Percentiles rank a stretch among this genome's conserved stretches.
phyloP scores from a whole-genome alignment of 2,888 invertebrate genomes.

The Abscondita cerata region DNA sequence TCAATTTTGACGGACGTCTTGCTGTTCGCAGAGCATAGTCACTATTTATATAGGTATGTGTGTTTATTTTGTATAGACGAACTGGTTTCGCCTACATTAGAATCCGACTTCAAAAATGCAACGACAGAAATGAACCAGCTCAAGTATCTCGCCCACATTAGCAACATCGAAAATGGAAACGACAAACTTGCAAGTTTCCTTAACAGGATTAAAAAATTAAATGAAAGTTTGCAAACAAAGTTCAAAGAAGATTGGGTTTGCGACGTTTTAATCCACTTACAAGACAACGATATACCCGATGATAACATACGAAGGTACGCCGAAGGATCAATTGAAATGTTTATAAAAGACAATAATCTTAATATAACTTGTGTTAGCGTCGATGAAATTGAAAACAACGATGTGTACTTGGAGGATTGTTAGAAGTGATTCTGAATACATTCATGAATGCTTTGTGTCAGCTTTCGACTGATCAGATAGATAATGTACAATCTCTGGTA shows the following conservation, averaged over 20 bases:
- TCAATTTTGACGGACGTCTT: constrained; percentile 49
- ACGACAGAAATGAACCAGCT: constrained; percentile 10
- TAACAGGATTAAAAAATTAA: constrained; percentile 33
- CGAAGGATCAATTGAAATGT: constrained; percentile 49
- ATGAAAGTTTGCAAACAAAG: constrained; percentile 41
- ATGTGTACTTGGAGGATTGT: constrained; percentile 49
- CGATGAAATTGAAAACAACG: constrained; percentile 30
- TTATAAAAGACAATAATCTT: constrained; percentile 39
- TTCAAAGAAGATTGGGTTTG: constrained; percentile 41
- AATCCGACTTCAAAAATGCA: constrained; percentile 21
- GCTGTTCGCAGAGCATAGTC: constrained; percentile 46
- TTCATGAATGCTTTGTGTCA: constrained; percentile 45
- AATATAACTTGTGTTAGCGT: constrained; percentile 24
- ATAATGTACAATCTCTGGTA: constrained; percentile 49
- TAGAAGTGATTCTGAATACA: constrained; percentile 45
- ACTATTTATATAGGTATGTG: constrained; percentile 51
- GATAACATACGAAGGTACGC: constrained; percentile 48
- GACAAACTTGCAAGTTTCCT: constrained; percentile 10
- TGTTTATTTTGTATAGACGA: constrained; percentile 53
- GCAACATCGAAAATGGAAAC: neutral
- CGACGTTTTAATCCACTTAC: constrained; percentile 32
- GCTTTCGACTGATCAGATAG: constrained; percentile 48
- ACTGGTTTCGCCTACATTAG: constrained; percentile 49
- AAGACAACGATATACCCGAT: constrained; percentile 41
- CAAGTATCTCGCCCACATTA: constrained; percentile 12